phyloP scores from a whole-genome alignment of 2,888 invertebrate species.

The Melinaea marsaeus region DNA sequence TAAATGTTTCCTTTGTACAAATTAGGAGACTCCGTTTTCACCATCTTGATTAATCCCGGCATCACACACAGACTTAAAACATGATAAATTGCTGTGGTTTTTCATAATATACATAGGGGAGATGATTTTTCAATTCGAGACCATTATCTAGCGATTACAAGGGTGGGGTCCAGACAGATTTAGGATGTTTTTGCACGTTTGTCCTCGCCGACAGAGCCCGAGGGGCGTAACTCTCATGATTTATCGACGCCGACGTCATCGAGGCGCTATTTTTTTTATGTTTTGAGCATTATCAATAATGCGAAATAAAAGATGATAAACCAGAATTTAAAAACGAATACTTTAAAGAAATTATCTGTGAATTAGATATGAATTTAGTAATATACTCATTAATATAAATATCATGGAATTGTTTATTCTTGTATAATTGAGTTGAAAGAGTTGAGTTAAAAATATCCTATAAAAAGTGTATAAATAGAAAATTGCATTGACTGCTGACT shows the following conservation, averaged over 20 bases:
- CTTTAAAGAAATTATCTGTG: no score
- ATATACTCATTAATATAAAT: no score
- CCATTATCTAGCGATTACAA: conserved; percentile 75
- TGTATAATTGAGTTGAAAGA: neutral
- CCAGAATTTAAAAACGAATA: conserved; percentile 12
- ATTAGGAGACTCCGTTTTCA: conserved; percentile 1
- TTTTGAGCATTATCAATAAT: conserved; percentile 59
- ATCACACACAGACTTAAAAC: conserved; percentile 42
- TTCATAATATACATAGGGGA: conserved; percentile 33
- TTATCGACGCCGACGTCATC: conserved; percentile 58
- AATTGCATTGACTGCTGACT: conserved; percentile 21
- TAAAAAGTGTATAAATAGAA: conserved; percentile 13
- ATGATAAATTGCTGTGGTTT: conserved; percentile 41
- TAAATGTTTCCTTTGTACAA: neutral
- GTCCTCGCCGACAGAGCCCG: conserved; percentile 38
- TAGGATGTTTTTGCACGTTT: conserved; percentile 54
- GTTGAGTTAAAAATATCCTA: conserved; percentile 10
- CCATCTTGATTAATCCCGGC: conserved; percentile 19
- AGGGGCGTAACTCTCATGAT: conserved; percentile 58
- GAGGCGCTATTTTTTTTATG: conserved; percentile 61
- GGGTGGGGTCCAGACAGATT: conserved; percentile 69
- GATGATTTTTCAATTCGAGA: conserved; percentile 73
- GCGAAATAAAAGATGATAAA: conserved; percentile 42
- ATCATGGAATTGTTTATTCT: neutral
- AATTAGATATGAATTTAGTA: no score